These are phyloP conservation scores for Anolis sagrei DNA, from an alignment of 2,113 vertebrate genomes.

Conservation along the genomic window DNA sequence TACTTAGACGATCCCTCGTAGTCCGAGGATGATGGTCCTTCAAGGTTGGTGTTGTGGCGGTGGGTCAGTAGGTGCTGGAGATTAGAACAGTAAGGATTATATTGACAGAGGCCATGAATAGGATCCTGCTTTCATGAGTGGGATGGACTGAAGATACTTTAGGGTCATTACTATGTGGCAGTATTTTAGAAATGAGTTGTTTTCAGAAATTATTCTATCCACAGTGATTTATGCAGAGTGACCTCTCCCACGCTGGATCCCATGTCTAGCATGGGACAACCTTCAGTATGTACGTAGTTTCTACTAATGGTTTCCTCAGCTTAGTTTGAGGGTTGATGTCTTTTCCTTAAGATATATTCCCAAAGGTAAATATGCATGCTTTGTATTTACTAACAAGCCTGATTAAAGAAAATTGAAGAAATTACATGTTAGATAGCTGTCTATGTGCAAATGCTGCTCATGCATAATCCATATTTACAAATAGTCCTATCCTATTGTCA, in stretches of 20 bases:
- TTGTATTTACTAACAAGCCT: background rate
- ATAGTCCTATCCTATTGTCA: background rate
- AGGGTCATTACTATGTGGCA: background rate
- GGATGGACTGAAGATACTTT: background rate
- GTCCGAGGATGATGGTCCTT: no score
- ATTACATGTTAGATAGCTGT: background rate
- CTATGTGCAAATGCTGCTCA: background rate
- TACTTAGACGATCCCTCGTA: no score
- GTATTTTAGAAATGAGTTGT: background rate
- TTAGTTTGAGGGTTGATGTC: background rate
- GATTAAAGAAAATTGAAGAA: no score
- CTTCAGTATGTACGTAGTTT: background rate
- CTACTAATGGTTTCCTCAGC: background rate
- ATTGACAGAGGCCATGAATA: background rate
- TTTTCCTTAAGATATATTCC: background rate
- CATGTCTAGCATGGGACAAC: no score
- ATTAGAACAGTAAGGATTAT: background rate
- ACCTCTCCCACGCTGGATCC: background rate
- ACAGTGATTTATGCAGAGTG: background rate
- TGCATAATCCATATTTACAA: background rate
- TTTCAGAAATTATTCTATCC: background rate
- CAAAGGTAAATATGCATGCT: background rate
- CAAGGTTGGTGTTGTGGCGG: no score
- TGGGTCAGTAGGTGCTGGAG: no score
- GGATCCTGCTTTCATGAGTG: background rate